Evolutionary conservation across 1,140 invertebrate genomes (phyloP), one percentile per base, ranked within the genome.

Genomic region (Atopsyche davidsoni): DNA sequence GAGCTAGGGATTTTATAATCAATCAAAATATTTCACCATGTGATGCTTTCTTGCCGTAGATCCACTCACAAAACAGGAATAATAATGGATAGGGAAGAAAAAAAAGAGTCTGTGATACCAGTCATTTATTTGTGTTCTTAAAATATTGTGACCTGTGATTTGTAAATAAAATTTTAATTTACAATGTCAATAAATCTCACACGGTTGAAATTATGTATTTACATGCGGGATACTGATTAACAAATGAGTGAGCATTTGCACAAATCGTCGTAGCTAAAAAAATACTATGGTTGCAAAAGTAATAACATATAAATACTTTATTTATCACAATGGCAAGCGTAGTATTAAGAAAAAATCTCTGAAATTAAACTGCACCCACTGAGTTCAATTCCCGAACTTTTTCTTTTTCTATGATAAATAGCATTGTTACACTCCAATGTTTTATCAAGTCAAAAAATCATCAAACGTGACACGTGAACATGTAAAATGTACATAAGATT

Each of bases 101-200:
- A 48, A 24, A 34, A 32, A 35, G 24, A 39, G n/a, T 4, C 44
- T 51, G 22, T 53, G 51, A 53, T 54, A 58, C 47, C 56, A 58
- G 56, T 58, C 56, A 45, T 58, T 58, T 58, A 58, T 58, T 58
- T 31, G 40, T 47, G 38, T 58, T 46, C 48, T 54, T 47, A 51
- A 16, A 24, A 36, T 54, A 58, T 54, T 51, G 51, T 41, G 51
- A 58, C 56, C 53, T 50, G 48, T 51, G 40, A 48, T 48, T 53
- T 58, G 48, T 54, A 54, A 58, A 58, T 54, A 58, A 58, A 51
- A 39, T 16, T 47, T 40, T 35, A 53, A 57, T 40, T 44, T 32
- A 49, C 39, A 41, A 41, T 34, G 18, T 38, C 10, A 10, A 14
- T 36, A 40, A 55, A 44, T 36, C 31, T 45, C 53, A 51, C 45